Evolutionary conservation across 2,888 invertebrate species (phyloP).

Genomic region (Spialia ferax): DNA sequence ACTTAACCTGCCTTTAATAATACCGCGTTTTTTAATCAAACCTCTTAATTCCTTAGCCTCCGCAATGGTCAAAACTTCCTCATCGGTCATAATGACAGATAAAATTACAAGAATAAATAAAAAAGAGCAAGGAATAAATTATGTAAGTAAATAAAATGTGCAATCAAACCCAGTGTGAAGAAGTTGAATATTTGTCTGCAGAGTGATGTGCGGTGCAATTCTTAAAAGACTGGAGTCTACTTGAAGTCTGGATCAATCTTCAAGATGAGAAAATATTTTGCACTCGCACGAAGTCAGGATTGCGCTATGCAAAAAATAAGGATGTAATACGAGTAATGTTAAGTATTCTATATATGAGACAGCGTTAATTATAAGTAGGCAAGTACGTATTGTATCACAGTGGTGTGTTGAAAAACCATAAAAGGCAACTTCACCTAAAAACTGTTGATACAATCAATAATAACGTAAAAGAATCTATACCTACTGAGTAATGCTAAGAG

Average conservation of each 20-base stretch:
- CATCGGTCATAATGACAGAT: too few relatives aligned
- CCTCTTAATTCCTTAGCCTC: not conserved
- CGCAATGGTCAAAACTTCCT: not conserved
- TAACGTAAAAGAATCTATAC: not conserved
- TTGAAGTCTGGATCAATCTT: not conserved
- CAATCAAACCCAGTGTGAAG: not conserved
- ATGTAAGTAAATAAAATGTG: not conserved
- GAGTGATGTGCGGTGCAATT: constrained; percentile 2
- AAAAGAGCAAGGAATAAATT: constrained; percentile 1
- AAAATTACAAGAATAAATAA: too few relatives aligned
- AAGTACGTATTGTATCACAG: not conserved
- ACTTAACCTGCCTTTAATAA: not conserved
- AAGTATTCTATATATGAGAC: not conserved
- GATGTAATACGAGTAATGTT: not conserved
- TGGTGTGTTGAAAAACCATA: not conserved
- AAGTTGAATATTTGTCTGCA: not conserved
- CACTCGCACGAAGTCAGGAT: not conserved
- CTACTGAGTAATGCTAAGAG: not conserved
- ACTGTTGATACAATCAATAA: not conserved
- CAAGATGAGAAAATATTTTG: not conserved
- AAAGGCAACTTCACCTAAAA: not conserved
- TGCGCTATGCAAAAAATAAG: not conserved
- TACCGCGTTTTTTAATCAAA: not conserved
- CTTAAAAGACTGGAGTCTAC: not conserved
- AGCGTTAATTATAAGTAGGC: not conserved